Evolutionary conservation across 2,113 vertebrate genomes (phyloP), one percentile per base, ranked within the genome.

Genomic region (Poecile atricapillus): DNA sequence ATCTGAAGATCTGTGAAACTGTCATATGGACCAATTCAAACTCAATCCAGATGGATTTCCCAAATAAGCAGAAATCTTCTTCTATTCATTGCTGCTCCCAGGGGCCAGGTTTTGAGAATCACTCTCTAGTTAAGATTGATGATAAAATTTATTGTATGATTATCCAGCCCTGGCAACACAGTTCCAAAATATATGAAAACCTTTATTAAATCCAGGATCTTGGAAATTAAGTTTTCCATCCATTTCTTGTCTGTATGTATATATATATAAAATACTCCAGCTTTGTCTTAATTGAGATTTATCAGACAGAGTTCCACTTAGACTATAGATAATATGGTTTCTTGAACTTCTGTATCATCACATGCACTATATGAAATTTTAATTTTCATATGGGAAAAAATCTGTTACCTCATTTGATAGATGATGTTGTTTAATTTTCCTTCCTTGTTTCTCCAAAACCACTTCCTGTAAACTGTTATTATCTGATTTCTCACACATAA

Each of bases 201-300:
- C 2, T 59, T 77, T 30, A 24, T 49, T 55, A 23, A 62, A 20
- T 56, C 53, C 19, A 59, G 24, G 28, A 44, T 25, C 3, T 47
- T 52, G 6, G 8, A 83, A 79, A 80, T 79, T 21, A 70, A 31
- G 8, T 35, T 84, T 81, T 73, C 11, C 20, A 31, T 35, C 14
- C 3, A 35, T 33, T 30, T 63, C 10, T 31, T 58, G 10, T 17
- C 12, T 37, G 13, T 16, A 33, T 8, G 0, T 3, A 2, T 50
- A 20, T 2, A 31, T 5, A 0, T 53, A 68, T 22, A 28, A 50
- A 77, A 43, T 2, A 28, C 1, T 7, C 6, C 7, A 60, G 5
- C 8, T 69, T 47, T 25, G 15, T 77, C 33, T n/a, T 55, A 8
- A 27, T 31, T 37, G 31, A 68, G 4, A 35, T 4, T 22, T 63